Percentiles rank a stretch among this genome's conserved stretches.
Conservation (phyloP, 2,113 vertebrate species). For the Tetraodon nigroviridis region DNA sequence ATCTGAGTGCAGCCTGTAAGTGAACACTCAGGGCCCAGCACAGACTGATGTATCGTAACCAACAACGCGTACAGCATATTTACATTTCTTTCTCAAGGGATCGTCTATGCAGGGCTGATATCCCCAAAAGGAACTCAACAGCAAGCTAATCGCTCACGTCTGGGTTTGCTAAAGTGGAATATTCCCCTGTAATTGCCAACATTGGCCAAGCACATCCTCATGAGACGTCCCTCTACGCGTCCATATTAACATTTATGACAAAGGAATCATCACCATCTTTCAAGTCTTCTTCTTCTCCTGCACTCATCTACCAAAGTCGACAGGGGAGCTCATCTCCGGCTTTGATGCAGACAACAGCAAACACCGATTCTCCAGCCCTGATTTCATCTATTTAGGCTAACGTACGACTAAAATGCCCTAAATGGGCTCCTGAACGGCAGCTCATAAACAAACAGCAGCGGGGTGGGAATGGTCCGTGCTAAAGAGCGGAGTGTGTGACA, state of each 20-base stretch:
- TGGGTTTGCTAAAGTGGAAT: conserved; percentile 42
- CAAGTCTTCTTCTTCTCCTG: conserved; percentile 13
- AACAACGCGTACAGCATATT: conserved; percentile 68
- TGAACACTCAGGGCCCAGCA: too few species aligned
- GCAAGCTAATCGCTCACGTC: conserved; percentile 59
- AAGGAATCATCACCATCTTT: conserved; percentile 22
- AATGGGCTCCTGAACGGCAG: conserved; percentile 68
- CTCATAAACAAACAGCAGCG: conserved; percentile 72
- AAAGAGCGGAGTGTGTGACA: conserved; percentile 34
- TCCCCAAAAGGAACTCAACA: conserved; percentile 56
- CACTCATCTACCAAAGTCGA: conserved; percentile 34
- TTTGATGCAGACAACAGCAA: conserved; percentile 52
- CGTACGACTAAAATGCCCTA: conserved; percentile 63
- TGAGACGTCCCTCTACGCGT: conserved; percentile 45
- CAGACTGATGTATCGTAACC: conserved; percentile 57
- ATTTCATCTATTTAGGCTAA: conserved; percentile 64
- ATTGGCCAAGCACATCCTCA: conserved; percentile 43
- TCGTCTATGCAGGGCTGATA: conserved; percentile 37
- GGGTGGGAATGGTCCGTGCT: conserved; percentile 66
- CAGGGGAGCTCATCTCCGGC: conserved; percentile 34
- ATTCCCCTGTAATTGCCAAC: conserved; percentile 56
- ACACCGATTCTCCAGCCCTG: conserved; percentile 48
- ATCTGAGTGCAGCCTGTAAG: too few species aligned
- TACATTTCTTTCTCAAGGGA: conserved; percentile 67
- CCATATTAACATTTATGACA: conserved; percentile 48